Percentiles rank a stretch among this genome's conserved stretches.
phyloP scores from a whole-genome alignment of 2,888 invertebrate genomes.

The Physocephala rufipes region DNA sequence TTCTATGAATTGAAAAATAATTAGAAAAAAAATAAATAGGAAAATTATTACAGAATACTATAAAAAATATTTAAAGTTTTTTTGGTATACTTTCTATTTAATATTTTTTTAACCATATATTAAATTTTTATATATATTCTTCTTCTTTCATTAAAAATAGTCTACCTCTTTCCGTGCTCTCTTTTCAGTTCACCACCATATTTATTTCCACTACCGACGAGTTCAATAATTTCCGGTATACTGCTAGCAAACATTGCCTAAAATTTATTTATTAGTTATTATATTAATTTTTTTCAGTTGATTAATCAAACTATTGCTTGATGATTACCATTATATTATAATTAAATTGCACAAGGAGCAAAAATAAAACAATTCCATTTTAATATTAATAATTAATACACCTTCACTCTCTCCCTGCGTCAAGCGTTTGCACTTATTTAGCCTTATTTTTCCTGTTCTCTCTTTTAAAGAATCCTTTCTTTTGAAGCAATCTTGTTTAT shows the following conservation, averaged over 20 bases:
- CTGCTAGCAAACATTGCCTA: conserved; percentile 99
- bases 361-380: not conserved
- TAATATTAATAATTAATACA: not conserved
- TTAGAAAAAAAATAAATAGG: conserved; percentile 33
- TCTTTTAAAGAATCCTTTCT: too few relatives aligned
- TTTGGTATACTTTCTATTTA: conserved; percentile 44
- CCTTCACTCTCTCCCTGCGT: too few relatives aligned
- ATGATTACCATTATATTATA: not conserved
- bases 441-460: too few relatives aligned
- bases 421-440: too few relatives aligned
- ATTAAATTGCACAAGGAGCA: not conserved
- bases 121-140: conserved; percentile 43
- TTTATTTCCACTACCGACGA: conserved; percentile 99
- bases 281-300: conserved; percentile 39
- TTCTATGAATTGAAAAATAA: conserved; percentile 7
- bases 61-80: too few relatives aligned
- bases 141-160: conserved; percentile 50
- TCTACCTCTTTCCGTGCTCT: conserved; percentile 99
- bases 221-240: conserved; percentile 99
- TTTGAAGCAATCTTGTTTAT: too few relatives aligned
- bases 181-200: conserved; percentile 99
- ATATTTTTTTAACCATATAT: not conserved
- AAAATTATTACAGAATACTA: not conserved
- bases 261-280: conserved; percentile 63
- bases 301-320: conserved; percentile 41